phyloP scores from a whole-genome alignment of 2,797 vertebrate genomes.

The Hippopotamyrus pictus region DNA sequence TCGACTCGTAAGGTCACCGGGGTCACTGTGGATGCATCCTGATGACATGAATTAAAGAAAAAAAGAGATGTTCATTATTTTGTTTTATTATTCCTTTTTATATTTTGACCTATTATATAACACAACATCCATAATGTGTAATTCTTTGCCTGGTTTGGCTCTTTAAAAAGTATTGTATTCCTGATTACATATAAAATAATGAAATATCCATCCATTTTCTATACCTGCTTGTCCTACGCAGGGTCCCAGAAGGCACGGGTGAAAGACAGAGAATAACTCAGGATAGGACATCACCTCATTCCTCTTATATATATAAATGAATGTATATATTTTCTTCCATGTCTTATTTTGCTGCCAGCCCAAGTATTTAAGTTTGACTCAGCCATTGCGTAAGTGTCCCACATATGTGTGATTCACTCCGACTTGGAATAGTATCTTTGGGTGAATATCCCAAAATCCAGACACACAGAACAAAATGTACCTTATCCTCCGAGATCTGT shows the following conservation, averaged over 20 bases:
- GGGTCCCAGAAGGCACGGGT: background rate
- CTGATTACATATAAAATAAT: background rate
- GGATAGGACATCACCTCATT: background rate
- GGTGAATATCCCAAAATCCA: constrained; percentile 25
- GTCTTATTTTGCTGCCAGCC: constrained; percentile 21
- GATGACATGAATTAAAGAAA: background rate
- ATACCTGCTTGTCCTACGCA: background rate
- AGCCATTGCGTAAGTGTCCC: constrained; percentile 40
- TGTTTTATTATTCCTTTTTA: background rate
- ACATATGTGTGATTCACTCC: constrained; percentile 34
- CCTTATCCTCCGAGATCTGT: constrained; percentile 27
- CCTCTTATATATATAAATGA: background rate
- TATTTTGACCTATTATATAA: background rate
- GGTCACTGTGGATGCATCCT: constrained; percentile 67
- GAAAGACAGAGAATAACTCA: background rate
- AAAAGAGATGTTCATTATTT: constrained; percentile 13
- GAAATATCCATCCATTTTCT: background rate
- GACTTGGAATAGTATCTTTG: constrained; percentile 22
- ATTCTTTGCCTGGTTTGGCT: background rate
- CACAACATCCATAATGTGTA: background rate
- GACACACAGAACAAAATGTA: constrained; percentile 15
- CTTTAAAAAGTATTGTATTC: background rate
- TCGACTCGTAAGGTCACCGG: constrained; percentile 66
- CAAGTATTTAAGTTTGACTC: constrained; percentile 38
- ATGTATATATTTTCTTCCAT: constrained; percentile 6